phyloP scores from a whole-genome alignment of 2,888 invertebrate genomes.

The Stenodema calcarata region DNA sequence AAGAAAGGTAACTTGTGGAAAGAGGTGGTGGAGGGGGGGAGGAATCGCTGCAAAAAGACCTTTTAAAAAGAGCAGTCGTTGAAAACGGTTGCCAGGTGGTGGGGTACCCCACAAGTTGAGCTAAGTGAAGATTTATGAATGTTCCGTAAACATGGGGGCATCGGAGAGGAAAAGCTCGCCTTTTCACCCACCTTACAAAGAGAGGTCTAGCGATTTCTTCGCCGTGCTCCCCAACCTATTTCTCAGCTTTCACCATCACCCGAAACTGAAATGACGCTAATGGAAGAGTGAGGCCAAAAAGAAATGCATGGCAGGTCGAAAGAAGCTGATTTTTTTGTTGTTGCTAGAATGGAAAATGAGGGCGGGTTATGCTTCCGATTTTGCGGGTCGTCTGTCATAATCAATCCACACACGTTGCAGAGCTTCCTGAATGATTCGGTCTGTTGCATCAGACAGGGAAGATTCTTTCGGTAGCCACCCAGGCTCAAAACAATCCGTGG shows the following conservation, averaged over 20 bases:
- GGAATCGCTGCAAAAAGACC: too few species aligned
- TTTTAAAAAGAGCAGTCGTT: neutral
- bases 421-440: too few species aligned
- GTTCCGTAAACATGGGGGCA: neutral
- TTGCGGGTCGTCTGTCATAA: too few species aligned
- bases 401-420: too few species aligned
- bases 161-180: neutral
- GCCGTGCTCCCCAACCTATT: neutral
- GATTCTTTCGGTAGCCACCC: too few species aligned
- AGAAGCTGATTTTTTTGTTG: too few species aligned
- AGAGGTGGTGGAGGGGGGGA: too few species aligned
- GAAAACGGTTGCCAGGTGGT: neutral
- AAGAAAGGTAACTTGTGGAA: too few species aligned
- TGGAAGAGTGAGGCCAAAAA: neutral
- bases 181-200: neutral
- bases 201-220: neutral
- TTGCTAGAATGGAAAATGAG: too few species aligned
- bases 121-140: neutral
- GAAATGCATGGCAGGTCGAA: neutral
- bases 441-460: too few species aligned
- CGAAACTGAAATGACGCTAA: neutral
- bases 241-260: neutral
- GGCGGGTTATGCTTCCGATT: neutral
- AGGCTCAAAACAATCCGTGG: too few species aligned
- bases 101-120: neutral